phyloP scores from a whole-genome alignment of 2,888 invertebrate genomes.

The Pedicia rivosa region DNA sequence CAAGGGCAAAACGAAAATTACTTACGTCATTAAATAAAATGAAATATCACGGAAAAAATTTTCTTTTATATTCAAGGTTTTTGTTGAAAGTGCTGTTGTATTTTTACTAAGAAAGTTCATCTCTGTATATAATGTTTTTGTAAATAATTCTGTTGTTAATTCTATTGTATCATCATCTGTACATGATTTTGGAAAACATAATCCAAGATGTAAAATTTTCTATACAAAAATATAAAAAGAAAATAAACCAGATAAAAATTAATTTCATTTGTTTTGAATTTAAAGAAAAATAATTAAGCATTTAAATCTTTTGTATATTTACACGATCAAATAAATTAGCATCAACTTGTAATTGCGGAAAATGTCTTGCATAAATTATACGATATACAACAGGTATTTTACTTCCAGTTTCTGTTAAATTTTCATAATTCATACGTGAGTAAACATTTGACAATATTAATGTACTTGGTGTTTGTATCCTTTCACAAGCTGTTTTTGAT shows the following conservation, averaged over 20 bases:
- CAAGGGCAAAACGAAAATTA: no score
- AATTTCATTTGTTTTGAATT: not conserved
- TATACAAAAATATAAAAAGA: constrained; percentile 5
- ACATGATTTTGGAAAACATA: constrained; percentile 13
- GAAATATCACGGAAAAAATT: constrained; percentile 10
- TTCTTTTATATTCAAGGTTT: constrained; percentile 11
- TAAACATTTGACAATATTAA: constrained; percentile 2
- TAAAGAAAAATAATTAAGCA: not conserved
- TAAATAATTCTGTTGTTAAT: constrained; percentile 7
- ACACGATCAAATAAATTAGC: constrained; percentile 7
- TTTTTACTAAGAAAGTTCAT: constrained; percentile 9
- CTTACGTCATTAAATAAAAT: no score
- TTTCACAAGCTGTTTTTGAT: constrained; percentile 24
- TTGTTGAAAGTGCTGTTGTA: constrained; percentile 11
- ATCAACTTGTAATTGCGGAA: constrained; percentile 7
- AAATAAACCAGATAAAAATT: not conserved
- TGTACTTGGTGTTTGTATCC: not conserved
- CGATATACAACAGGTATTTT: constrained; percentile 7
- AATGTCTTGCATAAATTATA: constrained; percentile 6
- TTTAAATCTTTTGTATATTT: not conserved
- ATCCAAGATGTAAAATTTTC: constrained; percentile 12
- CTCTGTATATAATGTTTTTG: constrained; percentile 8
- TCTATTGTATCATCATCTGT: constrained; percentile 8
- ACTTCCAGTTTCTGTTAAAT: constrained; percentile 5
- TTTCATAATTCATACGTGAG: constrained; percentile 3